These are phyloP conservation scores for Drosophila miranda DNA, from an alignment of 1,140 invertebrate genomes.

Conservation along the genomic window DNA sequence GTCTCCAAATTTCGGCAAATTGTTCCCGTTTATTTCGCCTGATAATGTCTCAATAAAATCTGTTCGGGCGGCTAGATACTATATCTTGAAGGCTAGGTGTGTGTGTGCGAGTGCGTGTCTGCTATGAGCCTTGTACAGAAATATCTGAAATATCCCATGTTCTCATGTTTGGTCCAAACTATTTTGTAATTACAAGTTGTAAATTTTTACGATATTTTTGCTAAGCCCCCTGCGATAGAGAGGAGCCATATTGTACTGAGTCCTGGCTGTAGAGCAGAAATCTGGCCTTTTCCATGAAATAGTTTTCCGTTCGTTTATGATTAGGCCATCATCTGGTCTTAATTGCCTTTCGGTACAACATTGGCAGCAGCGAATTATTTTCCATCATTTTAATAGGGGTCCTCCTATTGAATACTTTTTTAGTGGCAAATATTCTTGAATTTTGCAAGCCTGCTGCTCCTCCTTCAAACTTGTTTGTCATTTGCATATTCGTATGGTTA, in stretches of 20 bases:
- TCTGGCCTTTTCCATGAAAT: conserved; percentile 26
- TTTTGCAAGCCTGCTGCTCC: too few species aligned
- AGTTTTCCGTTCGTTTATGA: conserved; percentile 57
- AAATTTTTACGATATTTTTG: conserved; percentile 58
- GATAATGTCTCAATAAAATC: conserved; percentile 80
- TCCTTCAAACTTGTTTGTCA: too few species aligned
- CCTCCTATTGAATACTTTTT: too few species aligned
- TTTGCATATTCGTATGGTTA: too few species aligned
- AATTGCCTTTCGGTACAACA: conserved; percentile 54
- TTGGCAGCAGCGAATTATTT: neutral
- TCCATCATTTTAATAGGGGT: neutral
- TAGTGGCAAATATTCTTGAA: too few species aligned
- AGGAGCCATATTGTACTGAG: neutral
- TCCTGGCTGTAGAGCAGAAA: neutral
- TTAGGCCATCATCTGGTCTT: conserved; percentile 51
- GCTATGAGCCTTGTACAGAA: conserved; percentile 28
- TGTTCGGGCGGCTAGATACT: conserved; percentile 39
- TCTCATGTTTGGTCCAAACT: conserved; percentile 39
- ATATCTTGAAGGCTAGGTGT: neutral
- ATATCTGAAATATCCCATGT: conserved; percentile 10
- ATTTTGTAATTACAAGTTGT: conserved; percentile 76
- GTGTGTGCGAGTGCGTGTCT: conserved; percentile 15
- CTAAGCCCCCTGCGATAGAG: neutral
- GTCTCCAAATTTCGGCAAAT: conserved; percentile 57
- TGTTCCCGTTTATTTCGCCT: conserved; percentile 74